These are phyloP conservation scores for Phortica variegata DNA, from an alignment of 1,140 invertebrate species.

Conservation along the genomic window DNA sequence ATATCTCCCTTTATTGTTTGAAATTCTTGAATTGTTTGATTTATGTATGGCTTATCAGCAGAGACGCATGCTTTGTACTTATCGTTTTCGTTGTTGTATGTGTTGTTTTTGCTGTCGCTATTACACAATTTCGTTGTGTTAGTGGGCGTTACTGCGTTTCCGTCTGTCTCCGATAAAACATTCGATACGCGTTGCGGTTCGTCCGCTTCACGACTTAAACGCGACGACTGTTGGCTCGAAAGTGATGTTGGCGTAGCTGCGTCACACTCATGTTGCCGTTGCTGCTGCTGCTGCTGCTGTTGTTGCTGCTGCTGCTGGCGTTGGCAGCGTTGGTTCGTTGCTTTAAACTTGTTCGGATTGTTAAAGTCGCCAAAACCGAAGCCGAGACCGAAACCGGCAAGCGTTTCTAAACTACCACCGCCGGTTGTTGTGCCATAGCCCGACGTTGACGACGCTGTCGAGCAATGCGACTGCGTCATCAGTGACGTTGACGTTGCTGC, in stretches of 20 bases:
- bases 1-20: conserved; percentile 9
- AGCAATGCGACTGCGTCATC: conserved; percentile 50
- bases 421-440: conserved; percentile 27
- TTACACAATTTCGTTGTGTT: conserved; percentile 40
- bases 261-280: conserved; percentile 14
- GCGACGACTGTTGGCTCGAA: conserved; percentile 45
- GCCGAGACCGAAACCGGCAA: conserved; percentile 38
- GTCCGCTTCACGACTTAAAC: conserved; percentile 37
- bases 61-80: neutral
- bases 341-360: too few species aligned
- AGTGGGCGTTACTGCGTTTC: conserved; percentile 38
- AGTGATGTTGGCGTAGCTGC: conserved; percentile 33
- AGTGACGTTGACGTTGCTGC: conserved; percentile 36
- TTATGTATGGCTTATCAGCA: too few species aligned
- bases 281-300: conserved; percentile 19
- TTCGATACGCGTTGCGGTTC: conserved; percentile 3
- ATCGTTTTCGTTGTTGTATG: conserved; percentile 5
- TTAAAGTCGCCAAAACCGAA: too few species aligned
- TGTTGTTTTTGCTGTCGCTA: conserved; percentile 21
- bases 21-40: too few species aligned
- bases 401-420: conserved; percentile 47
- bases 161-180: conserved; percentile 9
- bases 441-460: conserved; percentile 38
- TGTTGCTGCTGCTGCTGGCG: conserved; percentile 20
- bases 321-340: conserved; percentile 11